These are phyloP conservation scores for Reinhardtius hippoglossoides DNA, from an alignment of 2,113 vertebrate genomes.

Conservation along the genomic window DNA sequence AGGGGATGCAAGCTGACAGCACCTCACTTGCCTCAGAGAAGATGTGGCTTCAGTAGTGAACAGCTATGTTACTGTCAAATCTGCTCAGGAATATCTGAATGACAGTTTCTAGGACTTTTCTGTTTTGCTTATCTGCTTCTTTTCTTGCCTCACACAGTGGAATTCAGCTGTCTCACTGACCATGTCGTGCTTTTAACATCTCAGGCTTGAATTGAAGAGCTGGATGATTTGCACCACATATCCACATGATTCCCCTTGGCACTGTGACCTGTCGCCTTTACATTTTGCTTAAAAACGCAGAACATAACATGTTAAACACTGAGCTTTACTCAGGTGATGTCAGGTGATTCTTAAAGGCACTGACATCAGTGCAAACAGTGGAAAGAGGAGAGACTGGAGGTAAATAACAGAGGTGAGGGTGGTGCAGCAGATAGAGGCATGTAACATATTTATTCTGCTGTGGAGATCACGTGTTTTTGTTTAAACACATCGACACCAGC, in stretches of 20 bases:
- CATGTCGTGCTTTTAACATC: background rate
- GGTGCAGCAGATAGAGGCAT: too few relatives aligned
- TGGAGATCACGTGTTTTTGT: too few relatives aligned
- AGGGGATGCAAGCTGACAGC: background rate
- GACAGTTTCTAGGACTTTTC: background rate
- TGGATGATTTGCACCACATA: background rate
- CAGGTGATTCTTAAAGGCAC: too few relatives aligned
- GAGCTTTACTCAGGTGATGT: background rate
- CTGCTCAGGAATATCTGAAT: background rate
- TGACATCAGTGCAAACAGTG: too few relatives aligned
- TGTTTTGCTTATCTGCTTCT: background rate
- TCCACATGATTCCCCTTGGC: background rate
- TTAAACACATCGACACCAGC: too few relatives aligned
- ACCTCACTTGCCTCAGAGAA: background rate
- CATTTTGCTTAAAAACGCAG: background rate
- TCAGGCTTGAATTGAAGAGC: background rate
- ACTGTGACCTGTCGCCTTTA: background rate
- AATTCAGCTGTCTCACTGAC: background rate
- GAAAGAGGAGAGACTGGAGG: background rate
- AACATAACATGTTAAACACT: background rate
- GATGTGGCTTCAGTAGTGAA: background rate
- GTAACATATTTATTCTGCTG: too few relatives aligned
- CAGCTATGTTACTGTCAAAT: background rate
- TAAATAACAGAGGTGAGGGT: background rate
- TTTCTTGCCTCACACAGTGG: background rate